phyloP scores from a whole-genome alignment of 2,113 vertebrate genomes.

The Lucifuga dentata region DNA sequence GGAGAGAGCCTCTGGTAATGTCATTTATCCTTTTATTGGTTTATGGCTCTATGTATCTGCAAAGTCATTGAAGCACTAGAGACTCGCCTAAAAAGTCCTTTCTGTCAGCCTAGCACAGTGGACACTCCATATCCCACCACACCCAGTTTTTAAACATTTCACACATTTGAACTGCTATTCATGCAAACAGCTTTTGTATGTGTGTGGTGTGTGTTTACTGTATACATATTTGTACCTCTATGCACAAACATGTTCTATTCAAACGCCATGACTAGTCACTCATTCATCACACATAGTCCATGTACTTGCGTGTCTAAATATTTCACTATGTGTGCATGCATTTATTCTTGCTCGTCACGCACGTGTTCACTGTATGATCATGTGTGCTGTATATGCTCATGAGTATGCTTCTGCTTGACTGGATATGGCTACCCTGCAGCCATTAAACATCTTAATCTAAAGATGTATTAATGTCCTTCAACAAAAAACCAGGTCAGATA shows the following conservation, averaged over 20 bases:
- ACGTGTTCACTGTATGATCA: conserved; percentile 26
- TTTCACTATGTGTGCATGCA: conserved; percentile 17
- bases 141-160: conserved; percentile 57
- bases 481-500: neutral
- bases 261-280: conserved; percentile 35
- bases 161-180: conserved; percentile 53
- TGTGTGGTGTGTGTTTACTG: conserved; percentile 29
- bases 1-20: conserved; percentile 1
- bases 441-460: conserved; percentile 1
- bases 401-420: conserved; percentile 25
- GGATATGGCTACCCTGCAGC: conserved; percentile 22
- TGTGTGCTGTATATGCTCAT: conserved; percentile 29
- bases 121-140: conserved; percentile 34
- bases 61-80: conserved; percentile 29
- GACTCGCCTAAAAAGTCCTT: conserved; percentile 32
- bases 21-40: conserved; percentile 64
- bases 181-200: conserved; percentile 15
- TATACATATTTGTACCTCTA: conserved; percentile 2
- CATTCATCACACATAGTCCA: conserved; percentile 42
- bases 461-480: conserved; percentile 1
- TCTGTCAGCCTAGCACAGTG: conserved; percentile 42
- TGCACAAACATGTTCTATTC: conserved; percentile 28
- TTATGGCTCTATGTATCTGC: conserved; percentile 50
- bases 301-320: conserved; percentile 18
- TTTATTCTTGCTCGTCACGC: conserved; percentile 35